These are phyloP conservation scores for Phataginus tricuspis DNA, from an alignment of 2,797 vertebrate species.

Conservation along the genomic window DNA sequence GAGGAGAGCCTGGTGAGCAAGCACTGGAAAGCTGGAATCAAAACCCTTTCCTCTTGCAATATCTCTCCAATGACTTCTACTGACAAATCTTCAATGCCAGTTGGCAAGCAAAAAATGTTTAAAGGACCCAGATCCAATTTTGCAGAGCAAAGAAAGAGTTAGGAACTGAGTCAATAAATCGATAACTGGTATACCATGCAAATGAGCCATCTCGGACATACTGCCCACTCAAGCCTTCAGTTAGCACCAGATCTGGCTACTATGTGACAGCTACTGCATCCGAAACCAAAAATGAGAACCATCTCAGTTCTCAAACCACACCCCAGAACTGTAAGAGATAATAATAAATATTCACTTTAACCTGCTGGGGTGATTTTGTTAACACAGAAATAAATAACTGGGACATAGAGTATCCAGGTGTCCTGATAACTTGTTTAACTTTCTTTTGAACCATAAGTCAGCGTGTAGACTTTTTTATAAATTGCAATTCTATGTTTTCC, in stretches of 20 bases:
- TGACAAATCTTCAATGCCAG: not conserved
- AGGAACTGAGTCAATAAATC: not conserved
- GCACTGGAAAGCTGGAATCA: not conserved
- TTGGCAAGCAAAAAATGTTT: not conserved
- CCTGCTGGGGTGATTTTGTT: not conserved
- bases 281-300: not conserved
- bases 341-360: not conserved
- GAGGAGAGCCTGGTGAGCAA: not conserved
- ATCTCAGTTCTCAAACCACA: not conserved
- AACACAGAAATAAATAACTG: not conserved
- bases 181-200: not conserved
- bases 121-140: not conserved
- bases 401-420: not conserved
- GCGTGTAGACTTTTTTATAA: not conserved
- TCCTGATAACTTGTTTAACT: not conserved
- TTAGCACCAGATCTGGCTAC: not conserved
- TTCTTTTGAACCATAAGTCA: not conserved
- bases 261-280: not conserved
- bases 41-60: not conserved
- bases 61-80: not conserved
- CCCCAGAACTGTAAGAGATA: not conserved
- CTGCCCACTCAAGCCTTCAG: not conserved
- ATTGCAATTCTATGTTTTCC: constrained; percentile 8
- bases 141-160: not conserved
- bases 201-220: not conserved